Evolutionary conservation across 2,113 vertebrate genomes (phyloP).

Genomic region (Bubo blakistoni): DNA sequence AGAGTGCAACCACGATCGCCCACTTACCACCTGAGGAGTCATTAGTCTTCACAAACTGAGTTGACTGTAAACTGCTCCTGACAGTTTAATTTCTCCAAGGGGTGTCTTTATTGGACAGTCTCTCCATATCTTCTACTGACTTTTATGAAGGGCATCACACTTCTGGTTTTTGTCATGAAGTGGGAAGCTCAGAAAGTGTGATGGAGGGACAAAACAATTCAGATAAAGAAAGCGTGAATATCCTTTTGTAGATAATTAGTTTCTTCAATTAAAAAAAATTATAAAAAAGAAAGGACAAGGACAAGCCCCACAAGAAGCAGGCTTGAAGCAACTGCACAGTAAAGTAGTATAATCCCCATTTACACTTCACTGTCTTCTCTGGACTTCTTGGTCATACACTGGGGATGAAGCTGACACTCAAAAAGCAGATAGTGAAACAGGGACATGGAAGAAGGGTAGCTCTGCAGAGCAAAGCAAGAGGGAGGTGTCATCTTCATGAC

Average conservation of each 20-base stretch:
- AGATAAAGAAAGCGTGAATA: not conserved
- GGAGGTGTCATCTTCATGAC: not conserved
- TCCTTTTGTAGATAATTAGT: not conserved
- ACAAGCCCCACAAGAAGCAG: not conserved
- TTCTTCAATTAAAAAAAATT: not conserved
- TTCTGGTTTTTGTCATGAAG: not conserved
- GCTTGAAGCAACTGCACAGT: not conserved
- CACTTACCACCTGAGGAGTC: not conserved
- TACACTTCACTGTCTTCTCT: not conserved
- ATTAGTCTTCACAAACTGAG: not conserved
- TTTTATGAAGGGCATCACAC: not conserved
- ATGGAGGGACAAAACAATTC: not conserved
- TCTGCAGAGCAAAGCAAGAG: not conserved
- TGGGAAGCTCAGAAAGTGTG: not conserved
- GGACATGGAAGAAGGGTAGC: not conserved
- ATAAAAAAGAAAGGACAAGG: not conserved
- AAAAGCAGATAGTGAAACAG: not conserved
- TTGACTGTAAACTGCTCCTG: conserved; percentile 18
- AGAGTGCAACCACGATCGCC: not conserved
- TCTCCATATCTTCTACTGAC: not conserved
- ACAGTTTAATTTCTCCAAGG: conserved; percentile 44
- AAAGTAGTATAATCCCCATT: not conserved
- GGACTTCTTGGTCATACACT: not conserved
- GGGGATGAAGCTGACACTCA: not conserved
- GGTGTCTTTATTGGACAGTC: not conserved